Conservation (phyloP, 2,888 invertebrate genomes). For the Eretmocerus hayati region DNA sequence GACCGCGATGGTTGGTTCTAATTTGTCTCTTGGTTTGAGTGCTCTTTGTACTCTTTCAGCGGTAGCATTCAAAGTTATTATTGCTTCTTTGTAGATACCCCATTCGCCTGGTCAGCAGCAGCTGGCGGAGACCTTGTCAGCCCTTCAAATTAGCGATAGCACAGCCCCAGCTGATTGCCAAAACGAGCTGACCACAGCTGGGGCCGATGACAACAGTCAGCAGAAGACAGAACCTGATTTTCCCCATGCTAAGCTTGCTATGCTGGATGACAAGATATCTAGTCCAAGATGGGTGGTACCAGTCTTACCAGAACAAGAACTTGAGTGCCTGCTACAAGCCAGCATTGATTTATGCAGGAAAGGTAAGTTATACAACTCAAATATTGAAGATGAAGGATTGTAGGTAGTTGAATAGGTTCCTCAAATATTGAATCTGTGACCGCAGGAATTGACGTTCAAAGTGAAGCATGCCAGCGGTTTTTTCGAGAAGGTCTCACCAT, state of each 20-base stretch:
- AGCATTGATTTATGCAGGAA: constrained; percentile 80
- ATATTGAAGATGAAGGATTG: too few relatives aligned
- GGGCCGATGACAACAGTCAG: constrained; percentile 38
- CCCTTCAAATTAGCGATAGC: constrained; percentile 41
- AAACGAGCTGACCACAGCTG: constrained; percentile 31
- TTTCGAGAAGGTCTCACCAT: constrained; percentile 89
- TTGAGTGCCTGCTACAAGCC: constrained; percentile 84
- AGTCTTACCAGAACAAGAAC: constrained; percentile 90
- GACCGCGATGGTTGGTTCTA: constrained; percentile 37
- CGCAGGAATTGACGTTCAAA: constrained; percentile 76
- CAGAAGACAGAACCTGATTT: constrained; percentile 61
- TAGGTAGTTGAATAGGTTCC: background rate
- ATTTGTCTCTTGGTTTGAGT: too few relatives aligned
- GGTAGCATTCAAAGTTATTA: constrained; percentile 6
- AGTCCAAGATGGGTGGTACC: constrained; percentile 96
- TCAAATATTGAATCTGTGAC: constrained; percentile 11
- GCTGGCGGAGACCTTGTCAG: constrained; percentile 41
- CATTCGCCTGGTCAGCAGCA: constrained; percentile 43
- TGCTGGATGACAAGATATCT: constrained; percentile 92
- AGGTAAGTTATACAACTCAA: too few relatives aligned
- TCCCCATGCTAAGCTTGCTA: constrained; percentile 78
- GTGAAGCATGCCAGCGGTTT: constrained; percentile 88
- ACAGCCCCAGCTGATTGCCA: constrained; percentile 38
- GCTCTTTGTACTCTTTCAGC: too few relatives aligned
- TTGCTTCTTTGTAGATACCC: constrained; percentile 38